Conservation (phyloP, 2,888 invertebrate species). For the Drosophila ezoana region DNA sequence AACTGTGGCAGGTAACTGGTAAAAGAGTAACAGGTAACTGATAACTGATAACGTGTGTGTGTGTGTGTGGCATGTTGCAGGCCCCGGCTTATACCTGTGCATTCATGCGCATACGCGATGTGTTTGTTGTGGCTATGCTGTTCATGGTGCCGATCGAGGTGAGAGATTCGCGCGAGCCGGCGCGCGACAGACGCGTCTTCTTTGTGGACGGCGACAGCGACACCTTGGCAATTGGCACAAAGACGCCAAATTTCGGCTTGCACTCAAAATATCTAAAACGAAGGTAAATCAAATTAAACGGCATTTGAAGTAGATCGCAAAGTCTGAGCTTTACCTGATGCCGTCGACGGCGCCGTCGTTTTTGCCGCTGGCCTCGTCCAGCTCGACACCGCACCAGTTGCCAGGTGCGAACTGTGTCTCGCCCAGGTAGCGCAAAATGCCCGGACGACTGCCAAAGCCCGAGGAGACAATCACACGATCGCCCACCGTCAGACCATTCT, state of each 20-base stretch:
- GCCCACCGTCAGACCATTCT: slow-evolving; percentile 91
- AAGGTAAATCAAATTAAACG: not conserved
- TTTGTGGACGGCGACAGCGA: slow-evolving; percentile 92
- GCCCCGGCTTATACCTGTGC: slow-evolving; percentile 81
- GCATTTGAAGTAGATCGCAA: not conserved
- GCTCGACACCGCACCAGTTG: slow-evolving; percentile 97
- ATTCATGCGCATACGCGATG: slow-evolving; percentile 85
- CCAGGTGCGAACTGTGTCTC: slow-evolving; percentile 95
- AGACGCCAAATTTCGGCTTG: slow-evolving; percentile 94
- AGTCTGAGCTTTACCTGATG: slow-evolving; percentile 88
- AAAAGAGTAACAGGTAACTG: slow-evolving; percentile 17
- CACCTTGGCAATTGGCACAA: slow-evolving; percentile 96
- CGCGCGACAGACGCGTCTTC: slow-evolving; percentile 88
- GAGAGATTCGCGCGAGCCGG: slow-evolving; percentile 94
- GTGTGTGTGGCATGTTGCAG: slow-evolving; percentile 20
- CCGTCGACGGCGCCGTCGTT: slow-evolving; percentile 98
- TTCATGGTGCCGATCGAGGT: slow-evolving; percentile 88
- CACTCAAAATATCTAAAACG: slow-evolving; percentile 95
- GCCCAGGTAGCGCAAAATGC: slow-evolving; percentile 94
- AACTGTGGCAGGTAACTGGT: slow-evolving; percentile 45
- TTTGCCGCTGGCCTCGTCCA: slow-evolving; percentile 97
- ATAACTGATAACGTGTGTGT: slow-evolving; percentile 23
- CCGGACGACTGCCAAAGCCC: slow-evolving; percentile 94
- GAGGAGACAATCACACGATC: slow-evolving; percentile 96
- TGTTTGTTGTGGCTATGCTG: slow-evolving; percentile 86